Evolutionary conservation across 2,113 vertebrate species (phyloP).

Genomic region (Electrona antarctica): DNA sequence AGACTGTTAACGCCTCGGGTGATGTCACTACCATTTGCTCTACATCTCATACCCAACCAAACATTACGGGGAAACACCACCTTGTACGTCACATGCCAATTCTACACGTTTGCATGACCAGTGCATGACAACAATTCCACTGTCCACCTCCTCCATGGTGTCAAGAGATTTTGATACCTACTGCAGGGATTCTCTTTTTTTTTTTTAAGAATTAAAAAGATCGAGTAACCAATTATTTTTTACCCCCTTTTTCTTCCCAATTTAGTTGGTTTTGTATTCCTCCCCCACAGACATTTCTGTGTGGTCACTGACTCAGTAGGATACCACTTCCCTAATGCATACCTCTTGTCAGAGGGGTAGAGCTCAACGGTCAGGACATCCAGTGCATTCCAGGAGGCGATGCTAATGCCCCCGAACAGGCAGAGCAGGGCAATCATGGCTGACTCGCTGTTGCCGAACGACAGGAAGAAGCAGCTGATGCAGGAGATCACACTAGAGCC

Average conservation of each 20-base stretch:
- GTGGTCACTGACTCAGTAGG: no score
- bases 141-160: not conserved
- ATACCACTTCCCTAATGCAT: conserved; percentile 19
- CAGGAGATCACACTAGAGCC: conserved; percentile 97
- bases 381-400: conserved; percentile 96
- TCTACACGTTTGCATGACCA: not conserved
- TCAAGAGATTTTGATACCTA: conserved; percentile 24
- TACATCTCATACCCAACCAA: conserved; percentile 31
- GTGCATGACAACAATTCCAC: conserved; percentile 4
- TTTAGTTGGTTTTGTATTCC: no score
- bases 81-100: conserved; percentile 26
- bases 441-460: conserved; percentile 96
- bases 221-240: no score
- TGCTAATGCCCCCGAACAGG: conserved; percentile 96
- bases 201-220: no score
- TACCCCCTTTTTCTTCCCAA: no score
- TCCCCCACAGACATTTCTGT: no score
- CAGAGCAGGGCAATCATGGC: conserved; percentile 98
- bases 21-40: conserved; percentile 36
- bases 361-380: conserved; percentile 97
- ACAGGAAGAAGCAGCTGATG: conserved; percentile 97
- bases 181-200: no score
- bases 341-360: conserved; percentile 97
- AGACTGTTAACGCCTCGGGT: conserved; percentile 10
- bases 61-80: not conserved